A percentile compares a stretch with the other conserved stretches of the same genome.
These are phyloP conservation scores for Anser brachyrhynchus DNA, from an alignment of 2,113 vertebrate genomes.

Conservation along the genomic window DNA sequence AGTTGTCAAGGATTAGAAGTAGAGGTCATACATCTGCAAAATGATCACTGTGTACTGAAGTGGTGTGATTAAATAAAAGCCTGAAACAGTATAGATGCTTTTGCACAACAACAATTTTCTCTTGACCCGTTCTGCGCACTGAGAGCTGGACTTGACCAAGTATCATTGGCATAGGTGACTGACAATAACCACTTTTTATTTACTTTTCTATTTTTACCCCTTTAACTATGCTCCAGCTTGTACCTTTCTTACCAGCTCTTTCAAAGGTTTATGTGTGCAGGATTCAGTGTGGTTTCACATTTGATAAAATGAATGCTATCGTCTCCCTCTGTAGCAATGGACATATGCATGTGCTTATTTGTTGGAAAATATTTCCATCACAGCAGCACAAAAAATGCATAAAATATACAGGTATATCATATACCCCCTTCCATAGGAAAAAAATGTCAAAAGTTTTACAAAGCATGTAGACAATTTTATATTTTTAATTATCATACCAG, in stretches of 20 bases:
- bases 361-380: neutral
- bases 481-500: conserved; percentile 90
- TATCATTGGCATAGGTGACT: neutral
- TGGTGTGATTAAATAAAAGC: conserved; percentile 1
- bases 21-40: neutral
- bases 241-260: neutral
- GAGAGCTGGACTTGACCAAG: neutral
- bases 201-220: accelerated
- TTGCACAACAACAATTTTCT: neutral
- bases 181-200: neutral
- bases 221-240: neutral
- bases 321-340: neutral
- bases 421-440: neutral
- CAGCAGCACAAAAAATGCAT: neutral
- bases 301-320: neutral
- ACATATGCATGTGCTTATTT: accelerated
- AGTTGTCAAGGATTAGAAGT: neutral
- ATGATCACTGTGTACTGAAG: neutral
- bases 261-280: neutral
- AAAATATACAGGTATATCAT: accelerated
- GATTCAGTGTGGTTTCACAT: neutral
- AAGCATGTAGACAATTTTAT: neutral
- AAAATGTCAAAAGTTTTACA: neutral
- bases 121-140: neutral
- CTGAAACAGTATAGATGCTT: neutral